Percentiles rank a stretch among this genome's conserved stretches.
Evolutionary conservation across 2,888 invertebrate genomes (phyloP).

Genomic region (Oxycera nigricornis): DNA sequence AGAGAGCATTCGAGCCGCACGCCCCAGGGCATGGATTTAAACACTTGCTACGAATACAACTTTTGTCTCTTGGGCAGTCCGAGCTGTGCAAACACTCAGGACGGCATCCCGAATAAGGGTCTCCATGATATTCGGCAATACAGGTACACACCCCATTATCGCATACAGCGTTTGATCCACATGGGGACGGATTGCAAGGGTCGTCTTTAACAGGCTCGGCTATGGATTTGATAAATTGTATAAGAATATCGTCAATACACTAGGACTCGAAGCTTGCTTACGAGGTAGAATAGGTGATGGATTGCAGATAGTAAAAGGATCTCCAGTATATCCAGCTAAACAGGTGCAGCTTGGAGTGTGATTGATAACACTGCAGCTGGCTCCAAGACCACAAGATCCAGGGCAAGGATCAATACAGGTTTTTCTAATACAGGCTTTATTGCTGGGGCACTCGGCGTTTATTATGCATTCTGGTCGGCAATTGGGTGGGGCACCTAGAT

Average conservation of each 20-base stretch:
- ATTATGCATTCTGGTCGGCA: slow-evolving; percentile 76
- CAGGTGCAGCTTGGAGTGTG: slow-evolving; percentile 80
- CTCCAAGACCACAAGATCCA: slow-evolving; percentile 75
- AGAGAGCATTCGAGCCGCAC: slow-evolving; percentile 78
- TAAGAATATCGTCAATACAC: too few relatives aligned
- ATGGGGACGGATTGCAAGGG: slow-evolving; percentile 71
- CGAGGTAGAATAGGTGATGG: slow-evolving; percentile 62
- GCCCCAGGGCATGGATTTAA: slow-evolving; percentile 79
- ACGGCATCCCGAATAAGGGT: slow-evolving; percentile 77
- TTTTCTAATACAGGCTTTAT: slow-evolving; percentile 77
- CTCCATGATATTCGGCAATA: slow-evolving; percentile 72
- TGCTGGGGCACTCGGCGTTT: slow-evolving; percentile 77
- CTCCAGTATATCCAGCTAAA: slow-evolving; percentile 73
- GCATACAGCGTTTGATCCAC: slow-evolving; percentile 75
- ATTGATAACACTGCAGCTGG: slow-evolving; percentile 71
- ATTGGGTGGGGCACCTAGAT: slow-evolving; percentile 74
- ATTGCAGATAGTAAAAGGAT: slow-evolving; percentile 71
- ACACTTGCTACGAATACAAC: slow-evolving; percentile 78
- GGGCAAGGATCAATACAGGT: slow-evolving; percentile 82
- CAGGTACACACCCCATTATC: slow-evolving; percentile 74
- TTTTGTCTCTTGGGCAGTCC: slow-evolving; percentile 74
- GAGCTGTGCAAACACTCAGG: slow-evolving; percentile 80
- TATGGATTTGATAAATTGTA: slow-evolving; percentile 21
- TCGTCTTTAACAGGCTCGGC: slow-evolving; percentile 56
- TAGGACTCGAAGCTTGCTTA: slow-evolving; percentile 55